Evolutionary conservation across 37 sponge, comb jelly and placozoan species (phyloP).

Genomic region (Chondrosia reniformis): DNA sequence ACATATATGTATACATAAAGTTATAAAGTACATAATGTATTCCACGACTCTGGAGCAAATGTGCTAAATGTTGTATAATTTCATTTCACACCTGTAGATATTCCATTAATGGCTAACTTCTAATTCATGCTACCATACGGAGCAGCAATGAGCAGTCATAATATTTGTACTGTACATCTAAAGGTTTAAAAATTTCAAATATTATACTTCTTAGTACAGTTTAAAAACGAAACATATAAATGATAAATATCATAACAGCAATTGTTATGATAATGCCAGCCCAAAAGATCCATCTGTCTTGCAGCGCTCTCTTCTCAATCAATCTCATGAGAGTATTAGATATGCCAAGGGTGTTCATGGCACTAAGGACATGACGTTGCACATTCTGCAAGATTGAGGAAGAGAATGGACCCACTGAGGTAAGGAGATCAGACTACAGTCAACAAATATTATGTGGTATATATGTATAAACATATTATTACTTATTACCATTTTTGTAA

Average conservation of each 20-base stretch:
- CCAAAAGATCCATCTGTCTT: slow-evolving; percentile 73
- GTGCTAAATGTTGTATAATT: too few relatives aligned
- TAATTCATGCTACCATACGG: not conserved
- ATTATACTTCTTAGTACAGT: not conserved
- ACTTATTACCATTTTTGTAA: too few relatives aligned
- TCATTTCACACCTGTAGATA: not conserved
- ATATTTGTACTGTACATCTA: not conserved
- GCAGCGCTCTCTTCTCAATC: slow-evolving; percentile 62
- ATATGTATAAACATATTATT: too few relatives aligned
- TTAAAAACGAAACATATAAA: slow-evolving; percentile 41
- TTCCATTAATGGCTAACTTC: not conserved
- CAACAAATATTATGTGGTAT: too few relatives aligned
- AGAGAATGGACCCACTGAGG: too few relatives aligned
- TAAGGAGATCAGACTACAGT: too few relatives aligned
- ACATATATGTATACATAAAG: not conserved
- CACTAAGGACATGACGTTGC: slow-evolving; percentile 50
- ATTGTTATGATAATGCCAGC: slow-evolving; percentile 39
- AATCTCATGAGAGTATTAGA: slow-evolving; percentile 84
- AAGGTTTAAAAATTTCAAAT: not conserved
- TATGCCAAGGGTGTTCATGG: slow-evolving; percentile 63
- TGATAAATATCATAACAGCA: slow-evolving; percentile 35
- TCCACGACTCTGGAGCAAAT: too few relatives aligned
- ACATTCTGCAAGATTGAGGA: slow-evolving; percentile 45
- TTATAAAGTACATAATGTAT: not conserved
- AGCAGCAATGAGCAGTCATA: not conserved